These are phyloP conservation scores for Gymnothorax reevesii DNA, from an alignment of 2,797 vertebrate species.

Conservation along the genomic window DNA sequence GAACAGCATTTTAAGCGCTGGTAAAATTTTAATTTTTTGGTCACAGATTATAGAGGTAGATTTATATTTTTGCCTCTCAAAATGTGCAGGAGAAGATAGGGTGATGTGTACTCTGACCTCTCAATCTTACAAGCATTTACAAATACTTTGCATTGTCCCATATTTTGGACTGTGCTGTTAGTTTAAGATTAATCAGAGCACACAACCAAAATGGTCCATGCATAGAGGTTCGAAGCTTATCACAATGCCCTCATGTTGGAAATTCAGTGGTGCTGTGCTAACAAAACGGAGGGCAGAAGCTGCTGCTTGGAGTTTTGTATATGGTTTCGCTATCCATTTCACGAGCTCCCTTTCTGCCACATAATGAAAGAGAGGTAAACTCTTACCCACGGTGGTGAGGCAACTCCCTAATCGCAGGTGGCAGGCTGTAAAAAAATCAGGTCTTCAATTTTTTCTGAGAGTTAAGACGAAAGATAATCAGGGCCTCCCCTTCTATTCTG, in stretches of 20 bases:
- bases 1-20: background rate
- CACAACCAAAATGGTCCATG: background rate
- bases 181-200: background rate
- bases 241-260: background rate
- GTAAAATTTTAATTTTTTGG: background rate
- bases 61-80: background rate
- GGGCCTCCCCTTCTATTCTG: conserved; percentile 17
- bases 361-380: background rate
- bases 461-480: conserved; percentile 18
- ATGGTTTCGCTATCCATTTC: background rate
- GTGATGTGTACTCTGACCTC: background rate
- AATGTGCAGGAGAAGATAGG: background rate
- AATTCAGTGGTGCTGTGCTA: background rate
- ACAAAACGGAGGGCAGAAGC: background rate
- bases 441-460: background rate
- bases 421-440: background rate
- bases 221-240: background rate
- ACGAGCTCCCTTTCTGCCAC: background rate
- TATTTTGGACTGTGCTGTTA: background rate
- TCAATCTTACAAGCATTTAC: background rate
- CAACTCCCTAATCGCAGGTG: background rate
- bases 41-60: background rate
- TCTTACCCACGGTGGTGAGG: background rate
- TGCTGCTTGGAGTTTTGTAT: background rate
- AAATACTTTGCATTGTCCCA: background rate